Evolutionary conservation across 92 coral and sea anemone species (phyloP), one percentile per base, ranked within the genome.

Genomic region (Palythoa grandis): DNA sequence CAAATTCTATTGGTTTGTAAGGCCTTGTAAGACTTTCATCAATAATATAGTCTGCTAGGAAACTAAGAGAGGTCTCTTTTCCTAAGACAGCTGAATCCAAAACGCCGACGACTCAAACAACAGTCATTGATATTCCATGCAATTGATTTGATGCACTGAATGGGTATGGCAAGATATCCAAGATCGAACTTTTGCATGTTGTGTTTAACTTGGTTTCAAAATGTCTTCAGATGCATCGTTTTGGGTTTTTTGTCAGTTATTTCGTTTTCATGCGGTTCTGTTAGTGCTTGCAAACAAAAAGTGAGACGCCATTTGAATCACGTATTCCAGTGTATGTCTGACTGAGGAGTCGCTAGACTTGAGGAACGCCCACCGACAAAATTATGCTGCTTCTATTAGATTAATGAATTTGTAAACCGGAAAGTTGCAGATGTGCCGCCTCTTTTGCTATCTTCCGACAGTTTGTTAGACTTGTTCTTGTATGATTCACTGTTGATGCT

Each of bases 381-480:
- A 80, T 80, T 29, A 20, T 14, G 24, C 74, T 43, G 61, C 22
- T 80, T 67, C 35, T 52, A 80, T 66, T 58, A 63, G 74, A 80
- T 70, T 80, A 80, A 80, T 61, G 74, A 65, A 80, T 80, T 63
- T 53, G 29, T 80, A 68, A 50, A 22, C 85, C 74, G 85, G 74
- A 80, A 80, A 47, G 52, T 80, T 12, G 85, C 16, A 38, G 20
- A 66, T 48, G 35, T 63, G 74, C 85, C 85, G 85, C 73, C 13
- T 80, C 54, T 78, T 67, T 66, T 80, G 65, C 37, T 65, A 66
- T 80, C 61, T 80, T 80, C 85, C 85, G 85, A 80, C 85, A 80
- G 61, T 47, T 50, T 24, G 74, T 23, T 80, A 43, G 39, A 7
- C 20, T 23, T 16, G 40, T 13, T 66, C 25, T 52, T 79, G 22